Evolutionary conservation across 2,113 vertebrate genomes (phyloP), one percentile per base, ranked within the genome.

Genomic region (Hippocampus guttulatus): DNA sequence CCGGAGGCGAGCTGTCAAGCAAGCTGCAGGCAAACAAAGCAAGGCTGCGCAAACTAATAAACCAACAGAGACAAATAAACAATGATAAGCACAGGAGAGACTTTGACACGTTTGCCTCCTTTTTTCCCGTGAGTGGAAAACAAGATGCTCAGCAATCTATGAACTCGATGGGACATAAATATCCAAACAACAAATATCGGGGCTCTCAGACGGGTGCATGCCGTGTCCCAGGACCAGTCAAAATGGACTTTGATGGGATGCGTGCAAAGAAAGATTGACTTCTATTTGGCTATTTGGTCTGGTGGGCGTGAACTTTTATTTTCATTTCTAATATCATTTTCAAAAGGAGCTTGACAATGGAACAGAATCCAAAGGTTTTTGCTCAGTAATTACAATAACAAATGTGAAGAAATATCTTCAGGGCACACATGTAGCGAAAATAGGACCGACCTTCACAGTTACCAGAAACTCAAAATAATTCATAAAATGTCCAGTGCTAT

Each of bases 11-110:
- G 88, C 88, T 90, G 88, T 90, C 85, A 87, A 83, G 88, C 88
- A 87, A 87, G 90, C 89, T 88, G 85, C 78, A 91, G 88, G 89
- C 82, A 91, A 89, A 91, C 85, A 88, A 83, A 88, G 84, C 81
- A 74, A 82, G 69, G 69, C 66, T 58, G 79, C 77, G 81, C 78
- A 84, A 90, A 87, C 88, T 85, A 90, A 87, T 88, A 90, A 90
- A 89, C 86, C 86, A 84, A 87, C 78, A 76, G 76, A 90, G 82
- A 89, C 84, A 78, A 85, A 88, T 88, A 88, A 86, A 89, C 88
- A 90, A 83, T 81, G 85, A 86, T 81, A 87, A 88, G 91, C 85
- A 85, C 75, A 51, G 75, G 66, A 83, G 75, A 87, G 81, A 84
- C 83, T 85, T 81, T 81, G 80, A 81, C 80, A 82, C 80, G 75